Evolutionary conservation across 2,797 vertebrate species (phyloP), one percentile per base, ranked within the genome.

Genomic region (Manis pentadactyla): DNA sequence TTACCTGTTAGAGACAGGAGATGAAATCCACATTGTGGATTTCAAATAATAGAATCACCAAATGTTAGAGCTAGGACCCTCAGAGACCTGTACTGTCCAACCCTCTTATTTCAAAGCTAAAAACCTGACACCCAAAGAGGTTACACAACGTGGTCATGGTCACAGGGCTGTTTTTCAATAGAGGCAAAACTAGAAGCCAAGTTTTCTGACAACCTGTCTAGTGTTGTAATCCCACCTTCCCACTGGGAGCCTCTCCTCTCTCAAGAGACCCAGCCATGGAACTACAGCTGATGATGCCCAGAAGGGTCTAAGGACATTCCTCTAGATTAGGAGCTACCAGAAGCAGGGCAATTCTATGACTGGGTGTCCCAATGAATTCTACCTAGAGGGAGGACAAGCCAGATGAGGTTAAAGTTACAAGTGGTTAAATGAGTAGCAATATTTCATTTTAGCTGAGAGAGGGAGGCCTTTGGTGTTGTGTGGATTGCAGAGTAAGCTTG

Each of bases 161-260:
- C 59, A 96, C 27, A 79, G 61, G 19, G 7, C 14, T 85, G 64
- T 92, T 92, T 94, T 37, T 29, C 64, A 88, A 89, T 0, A 46
- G 66, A 94, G 27, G 81, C 10, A 87, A 88, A 92, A 89, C 71
- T 18, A 64, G 29, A 94, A 95, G 15, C 27, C 37, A 89, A 77
- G 37, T 79, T 94, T 93, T 93, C 49, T 81, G 74, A 86, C 6
- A 93, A 39, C 27, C 6, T 31, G 10, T 57, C 18, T 39, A 89
- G 12, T 61, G 46, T 84, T 84, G 92, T 91, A 95, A 93, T 29
- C 19, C 0, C 12, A 59, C n/a, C 31, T 21, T 88, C 18, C 34
- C 42, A 49, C 39, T 37, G 12, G 68, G 5, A 82, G 17, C 2
- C 37, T 10, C 12, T 89, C 59, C 39, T 96, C 15, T 78, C 29